Base-by-base conservation (phyloP, 2,113 vertebrate species). In the Empidonax traillii region DNA sequence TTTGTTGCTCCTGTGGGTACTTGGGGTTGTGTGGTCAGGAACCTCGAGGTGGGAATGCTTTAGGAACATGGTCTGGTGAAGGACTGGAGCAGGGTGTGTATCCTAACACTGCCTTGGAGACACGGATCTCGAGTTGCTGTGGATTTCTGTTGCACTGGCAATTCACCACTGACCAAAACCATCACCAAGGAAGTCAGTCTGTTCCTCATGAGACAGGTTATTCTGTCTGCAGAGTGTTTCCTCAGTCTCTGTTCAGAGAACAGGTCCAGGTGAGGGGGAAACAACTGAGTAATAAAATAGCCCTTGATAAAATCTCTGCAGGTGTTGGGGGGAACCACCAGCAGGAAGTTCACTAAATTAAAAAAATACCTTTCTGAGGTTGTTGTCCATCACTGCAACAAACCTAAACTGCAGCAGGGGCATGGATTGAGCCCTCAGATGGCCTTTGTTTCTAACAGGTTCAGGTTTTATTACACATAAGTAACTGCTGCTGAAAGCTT, bases 351-450 rank as follows among this genome's bases (percentile, higher is more conserved):
- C 10, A 22, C 19, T 53, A 22, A 33, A 43, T 43, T 30, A 1
- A 19, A 75, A 69, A 31, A 19, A 31, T 6, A 16, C 1, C 6
- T 52, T n/a, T 56, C 55, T 12, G 19, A 47, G 21, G 1, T 28
- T 37, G 13, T 44, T 87, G 9, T 28, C 31, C 3, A 12, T 87
- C 13, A 20, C 10, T 89, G 22, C 33, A 68, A 12, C 9, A 52
- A 90, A 63, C 8, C 12, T 59, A 7, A 51, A 19, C 6, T 58
- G 24, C 21, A 28, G 0, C 0, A 58, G n/a, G 37, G 12, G 4
- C 3, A 1, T 20, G 6, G n/a, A 19, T 43, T 61, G 56, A 76
- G 39, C 20, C 16, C 31, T 87, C 3, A 3, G 21, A 43, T 27
- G 90, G 56, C 28, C 24, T 81, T 89, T 77, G 28, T 74, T 86